These are phyloP conservation scores for Pachyseris speciosa DNA, from an alignment of 64 coral and sea anemone genomes.

Conservation along the genomic window DNA sequence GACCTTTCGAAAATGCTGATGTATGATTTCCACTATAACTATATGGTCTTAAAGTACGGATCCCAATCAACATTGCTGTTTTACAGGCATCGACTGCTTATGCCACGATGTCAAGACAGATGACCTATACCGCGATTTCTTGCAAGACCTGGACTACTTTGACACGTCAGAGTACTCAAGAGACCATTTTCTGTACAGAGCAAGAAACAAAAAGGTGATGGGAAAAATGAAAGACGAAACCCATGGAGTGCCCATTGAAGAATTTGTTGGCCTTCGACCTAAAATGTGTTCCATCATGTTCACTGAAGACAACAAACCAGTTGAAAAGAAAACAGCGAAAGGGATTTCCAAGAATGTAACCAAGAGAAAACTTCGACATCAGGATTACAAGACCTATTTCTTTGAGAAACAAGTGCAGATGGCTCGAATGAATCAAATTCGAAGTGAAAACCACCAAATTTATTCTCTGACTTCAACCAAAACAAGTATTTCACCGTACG, in stretches of 20 bases:
- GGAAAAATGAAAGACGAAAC: slow-evolving; percentile 54
- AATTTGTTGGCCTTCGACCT: slow-evolving; percentile 33
- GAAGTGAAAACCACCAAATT: slow-evolving; percentile 27
- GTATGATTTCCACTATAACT: no score
- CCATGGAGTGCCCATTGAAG: background rate
- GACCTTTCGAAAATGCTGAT: no score
- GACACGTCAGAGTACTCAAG: slow-evolving; percentile 11
- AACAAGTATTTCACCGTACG: slow-evolving; percentile 17
- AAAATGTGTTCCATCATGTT: slow-evolving; percentile 56
- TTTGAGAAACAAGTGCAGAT: slow-evolving; percentile 16
- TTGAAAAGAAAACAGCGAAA: slow-evolving; percentile 33
- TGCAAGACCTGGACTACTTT: background rate
- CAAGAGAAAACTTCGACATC: slow-evolving; percentile 17
- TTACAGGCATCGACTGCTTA: no score
- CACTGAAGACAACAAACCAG: background rate
- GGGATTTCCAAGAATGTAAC: slow-evolving; percentile 29
- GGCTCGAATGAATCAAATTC: slow-evolving; percentile 22
- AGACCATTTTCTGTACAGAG: slow-evolving; percentile 23
- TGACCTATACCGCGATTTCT: no score
- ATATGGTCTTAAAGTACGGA: no score
- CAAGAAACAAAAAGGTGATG: slow-evolving; percentile 43
- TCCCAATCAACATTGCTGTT: no score
- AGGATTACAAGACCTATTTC: slow-evolving; percentile 19
- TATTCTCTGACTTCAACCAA: slow-evolving; percentile 42
- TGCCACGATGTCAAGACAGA: no score